Percentiles rank a stretch among this genome's conserved stretches.
Conservation (phyloP, 2,888 invertebrate species). For the Xanthostigma xanthostigma region DNA sequence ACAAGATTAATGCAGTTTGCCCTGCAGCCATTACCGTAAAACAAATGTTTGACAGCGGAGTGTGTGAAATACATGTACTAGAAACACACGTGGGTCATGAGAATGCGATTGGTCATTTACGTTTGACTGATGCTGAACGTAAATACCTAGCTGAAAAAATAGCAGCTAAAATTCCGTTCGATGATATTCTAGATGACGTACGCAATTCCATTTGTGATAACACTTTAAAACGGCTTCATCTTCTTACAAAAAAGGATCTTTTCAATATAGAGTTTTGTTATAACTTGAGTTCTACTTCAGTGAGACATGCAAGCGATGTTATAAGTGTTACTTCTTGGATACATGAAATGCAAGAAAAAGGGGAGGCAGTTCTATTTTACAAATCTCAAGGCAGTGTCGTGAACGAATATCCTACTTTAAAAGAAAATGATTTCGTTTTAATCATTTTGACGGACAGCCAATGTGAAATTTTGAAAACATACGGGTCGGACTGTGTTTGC, state of each 20-base stretch:
- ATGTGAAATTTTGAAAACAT: slow-evolving; percentile 13
- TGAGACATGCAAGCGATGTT: slow-evolving; percentile 1
- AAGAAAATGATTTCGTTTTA: slow-evolving; percentile 15
- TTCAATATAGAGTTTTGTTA: slow-evolving; percentile 2
- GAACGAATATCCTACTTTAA: slow-evolving; percentile 10
- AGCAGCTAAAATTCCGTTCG: slow-evolving; percentile 4
- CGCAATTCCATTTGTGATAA: slow-evolving; percentile 1
- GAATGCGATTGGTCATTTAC: slow-evolving; percentile 1
- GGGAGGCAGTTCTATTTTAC: neutral
- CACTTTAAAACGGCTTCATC: slow-evolving; percentile 2
- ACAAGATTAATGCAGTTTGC: slow-evolving; percentile 5
- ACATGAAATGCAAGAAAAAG: neutral
- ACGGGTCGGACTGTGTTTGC: slow-evolving; percentile 14
- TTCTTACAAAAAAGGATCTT: slow-evolving; percentile 5
- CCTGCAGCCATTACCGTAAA: slow-evolving; percentile 2
- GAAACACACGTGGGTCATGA: slow-evolving; percentile 5
- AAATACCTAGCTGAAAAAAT: slow-evolving; percentile 4
- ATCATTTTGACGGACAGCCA: slow-evolving; percentile 17
- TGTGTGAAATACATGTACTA: neutral
- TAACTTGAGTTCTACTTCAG: neutral
- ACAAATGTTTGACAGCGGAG: neutral
- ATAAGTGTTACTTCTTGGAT: slow-evolving; percentile 2
- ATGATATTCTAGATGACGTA: slow-evolving; percentile 3
- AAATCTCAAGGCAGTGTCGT: neutral
- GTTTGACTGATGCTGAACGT: slow-evolving; percentile 1